Base-by-base conservation (phyloP, 2,888 invertebrate genomes). In the Mythimna albipuncta region DNA sequence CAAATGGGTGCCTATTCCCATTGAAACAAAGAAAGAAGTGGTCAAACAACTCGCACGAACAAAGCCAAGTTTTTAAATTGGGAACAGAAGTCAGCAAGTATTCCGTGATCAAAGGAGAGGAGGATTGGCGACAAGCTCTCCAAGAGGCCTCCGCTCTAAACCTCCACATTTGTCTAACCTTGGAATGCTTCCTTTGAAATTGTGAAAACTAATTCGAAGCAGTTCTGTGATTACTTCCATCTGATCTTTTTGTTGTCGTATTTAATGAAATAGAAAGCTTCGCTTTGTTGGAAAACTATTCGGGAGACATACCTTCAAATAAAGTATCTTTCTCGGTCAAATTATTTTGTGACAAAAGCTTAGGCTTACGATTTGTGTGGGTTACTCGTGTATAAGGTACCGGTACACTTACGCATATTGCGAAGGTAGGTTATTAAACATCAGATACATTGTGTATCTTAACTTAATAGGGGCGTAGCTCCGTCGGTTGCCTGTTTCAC, bases 171-270 rank as follows among this genome's bases (percentile, higher is more conserved):
- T 94, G 91, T 93, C 93, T 93, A 93, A 92, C 92, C 89, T 90
- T 85, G 90, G 95, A 94, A 95, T 95, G 92, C 91, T 84, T 89
- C 91, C 94, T 94, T 94, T 93, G 93, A 93, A 91, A 91, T 90
- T 89, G 90, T 90, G 86, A 90, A 93, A 95, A 95, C 94, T 94
- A 93, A 95, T 94, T 92, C 92, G 89, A 94, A 92, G 93, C 93
- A 90, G 88, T 93, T 90, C 86, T 84, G 87, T 87, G 87, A 88
- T 90, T 87, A 88, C 88, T 92, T 90, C 89, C 89, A 91, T 89
- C 85, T 89, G 89, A 91, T 89, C 87, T 90, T 88, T 90, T 91
- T 88, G 89, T 88, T 90, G 90, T 89, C 87, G 88, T 91, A 89
- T 93, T 93, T 92, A 93, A 94, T 93, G 90, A 93, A 93, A 92